A percentile compares a stretch with the other conserved stretches of the same genome.
Evolutionary conservation across 2,113 vertebrate genomes (phyloP).

Genomic region (Alectura lathami): DNA sequence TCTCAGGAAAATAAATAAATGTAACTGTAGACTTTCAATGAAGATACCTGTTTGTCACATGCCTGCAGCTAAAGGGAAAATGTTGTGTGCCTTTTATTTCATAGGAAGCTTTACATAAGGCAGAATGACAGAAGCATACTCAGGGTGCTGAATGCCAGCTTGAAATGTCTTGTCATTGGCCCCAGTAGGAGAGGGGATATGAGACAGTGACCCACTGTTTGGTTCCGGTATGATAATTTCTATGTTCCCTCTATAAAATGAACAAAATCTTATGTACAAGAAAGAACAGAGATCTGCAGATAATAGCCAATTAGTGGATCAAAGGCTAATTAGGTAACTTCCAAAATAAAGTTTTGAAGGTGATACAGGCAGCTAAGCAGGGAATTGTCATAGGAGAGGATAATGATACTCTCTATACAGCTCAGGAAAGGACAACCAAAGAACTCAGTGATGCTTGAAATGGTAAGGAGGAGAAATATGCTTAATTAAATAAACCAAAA

Average conservation of each 20-base stretch:
- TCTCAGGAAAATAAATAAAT: background rate
- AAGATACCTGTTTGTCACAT: conserved; percentile 46
- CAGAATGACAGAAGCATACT: conserved; percentile 12
- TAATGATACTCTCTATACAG: conserved; percentile 4
- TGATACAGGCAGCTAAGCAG: conserved; percentile 53
- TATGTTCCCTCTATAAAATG: background rate
- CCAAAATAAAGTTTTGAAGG: conserved; percentile 74
- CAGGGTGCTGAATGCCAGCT: background rate
- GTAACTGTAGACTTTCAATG: conserved; percentile 2
- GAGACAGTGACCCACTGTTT: conserved; percentile 33
- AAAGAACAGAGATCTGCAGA: conserved; percentile 40
- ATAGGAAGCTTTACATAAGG: background rate
- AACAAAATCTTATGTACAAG: conserved; percentile 10
- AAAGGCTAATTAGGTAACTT: conserved; percentile 76
- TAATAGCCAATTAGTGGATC: conserved; percentile 73
- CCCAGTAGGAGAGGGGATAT: background rate
- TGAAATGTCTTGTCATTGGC: conserved; percentile 17
- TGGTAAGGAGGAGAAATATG: background rate
- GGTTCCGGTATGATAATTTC: conserved; percentile 33
- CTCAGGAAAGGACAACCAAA: conserved; percentile 11
- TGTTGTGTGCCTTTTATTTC: background rate
- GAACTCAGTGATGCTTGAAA: background rate
- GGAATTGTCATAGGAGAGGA: conserved; percentile 24
- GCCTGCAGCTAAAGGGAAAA: background rate
- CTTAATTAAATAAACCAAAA: background rate